These are phyloP conservation scores for Cylindroiulus punctatus DNA, from an alignment of 2,888 invertebrate genomes.

Conservation along the genomic window DNA sequence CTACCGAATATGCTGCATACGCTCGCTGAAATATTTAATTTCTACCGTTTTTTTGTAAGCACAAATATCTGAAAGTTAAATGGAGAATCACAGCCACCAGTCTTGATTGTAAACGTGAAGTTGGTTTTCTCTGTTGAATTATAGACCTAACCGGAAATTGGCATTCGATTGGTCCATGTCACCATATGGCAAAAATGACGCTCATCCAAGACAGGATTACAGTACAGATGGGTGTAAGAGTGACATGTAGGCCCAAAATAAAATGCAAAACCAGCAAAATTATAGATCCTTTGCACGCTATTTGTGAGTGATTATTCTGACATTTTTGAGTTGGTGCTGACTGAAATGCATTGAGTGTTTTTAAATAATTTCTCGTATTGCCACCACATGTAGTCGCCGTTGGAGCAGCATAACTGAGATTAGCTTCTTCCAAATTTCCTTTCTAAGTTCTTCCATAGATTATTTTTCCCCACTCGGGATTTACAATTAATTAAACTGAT, in stretches of 20 bases:
- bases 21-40: not conserved
- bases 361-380: constrained; percentile 14
- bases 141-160: constrained; percentile 39
- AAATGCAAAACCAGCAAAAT: not conserved
- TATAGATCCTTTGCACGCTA: not conserved
- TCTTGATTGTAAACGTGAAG: not conserved
- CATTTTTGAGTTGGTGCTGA: not conserved
- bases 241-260: constrained; percentile 11
- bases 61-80: not conserved
- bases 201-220: not conserved
- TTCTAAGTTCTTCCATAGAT: not conserved
- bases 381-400: no score
- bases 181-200: not conserved
- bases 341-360: not conserved
- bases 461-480: not conserved
- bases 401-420: no score
- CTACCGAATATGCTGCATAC: no score
- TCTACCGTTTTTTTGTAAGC: not conserved
- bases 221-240: not conserved
- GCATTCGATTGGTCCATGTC: not conserved
- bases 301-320: not conserved
- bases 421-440: not conserved
- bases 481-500: constrained; percentile 39
- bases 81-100: not conserved
- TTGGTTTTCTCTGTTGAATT: not conserved